Conservation (phyloP, 2,888 invertebrate genomes). For the Syrphus vitripennis region DNA sequence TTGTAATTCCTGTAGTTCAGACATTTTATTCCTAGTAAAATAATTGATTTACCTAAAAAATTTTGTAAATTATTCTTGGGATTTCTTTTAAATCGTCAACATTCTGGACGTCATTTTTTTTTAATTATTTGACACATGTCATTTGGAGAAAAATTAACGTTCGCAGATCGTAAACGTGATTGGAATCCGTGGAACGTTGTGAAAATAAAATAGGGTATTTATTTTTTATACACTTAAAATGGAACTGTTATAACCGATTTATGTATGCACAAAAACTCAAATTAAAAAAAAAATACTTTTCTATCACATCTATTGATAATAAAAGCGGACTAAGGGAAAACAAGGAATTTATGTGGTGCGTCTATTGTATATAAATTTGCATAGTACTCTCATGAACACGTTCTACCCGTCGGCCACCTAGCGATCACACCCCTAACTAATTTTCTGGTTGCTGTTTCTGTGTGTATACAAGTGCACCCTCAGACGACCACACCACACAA, state of each 20-base stretch:
- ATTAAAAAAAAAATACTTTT: too few species aligned
- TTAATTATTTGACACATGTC: conserved; percentile 2
- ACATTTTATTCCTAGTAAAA: conserved; percentile 79
- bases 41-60: neutral
- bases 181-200: neutral
- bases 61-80: conserved; percentile 21
- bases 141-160: neutral
- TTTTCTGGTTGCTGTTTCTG: too few species aligned
- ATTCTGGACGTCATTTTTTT: conserved; percentile 31
- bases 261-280: too few species aligned
- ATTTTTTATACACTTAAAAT: accelerated
- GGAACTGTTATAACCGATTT: neutral
- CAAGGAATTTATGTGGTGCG: too few species aligned
- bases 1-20: conserved; percentile 85
- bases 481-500: too few species aligned
- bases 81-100: conserved; percentile 46
- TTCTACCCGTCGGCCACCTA: too few species aligned
- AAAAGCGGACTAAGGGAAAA: too few species aligned
- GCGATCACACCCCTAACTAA: too few species aligned
- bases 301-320: too few species aligned
- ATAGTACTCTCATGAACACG: too few species aligned
- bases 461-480: too few species aligned
- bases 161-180: conserved; percentile 16
- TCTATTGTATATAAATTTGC: too few species aligned
- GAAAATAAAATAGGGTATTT: conserved; percentile 10